Base-by-base conservation (phyloP, 2,113 vertebrate species). In the Ploceus nigricollis region DNA sequence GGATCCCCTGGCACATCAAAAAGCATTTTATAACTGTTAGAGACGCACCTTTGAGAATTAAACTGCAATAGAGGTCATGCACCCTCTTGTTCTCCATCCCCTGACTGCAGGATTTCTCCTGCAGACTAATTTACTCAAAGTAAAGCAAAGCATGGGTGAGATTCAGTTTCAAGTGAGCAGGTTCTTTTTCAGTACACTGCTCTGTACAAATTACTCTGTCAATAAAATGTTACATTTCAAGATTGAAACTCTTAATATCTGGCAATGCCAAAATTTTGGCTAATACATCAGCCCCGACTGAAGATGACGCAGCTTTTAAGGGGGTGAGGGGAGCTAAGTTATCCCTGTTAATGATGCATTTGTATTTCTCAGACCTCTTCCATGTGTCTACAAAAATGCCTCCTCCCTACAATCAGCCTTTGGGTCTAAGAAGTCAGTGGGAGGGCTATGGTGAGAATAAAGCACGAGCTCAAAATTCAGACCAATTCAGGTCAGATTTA, bases 221-320 rank as follows among this genome's bases (percentile, higher is more conserved):
- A 89, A 89, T 77, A 82, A 92, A 94, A 94, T 37, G 44, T 45
- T 81, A 48, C 47, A 63, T 24, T 66, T 78, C 44, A 45, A 70
- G 58, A 78, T 4, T 50, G 37, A 83, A 91, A 63, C 23, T 37
- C 45, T 63, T 33, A 31, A 6, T 56, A 85, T 23, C 64, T 45
- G 30, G 42, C 30, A 78, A 73, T 58, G 39, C 39, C 64, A 75
- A 93, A 78, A 77, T 12, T 37, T 19, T 18, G 31, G 64, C 48
- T 82, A 63, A 65, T 54, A 28, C 25, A 73, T 64, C 54, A 70
- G 40, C 15, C 22, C 15, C 12, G 1, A 2, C n/a, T 57, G 66
- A 80, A 80, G 28, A n/a, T 10, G 9, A 48, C 28, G 12, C 9
- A 76, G 30, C 28, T 70, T 80, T 61, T 69, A 72, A 69, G 19